Percentiles rank a stretch among this genome's conserved stretches.
Evolutionary conservation across 2,888 invertebrate species (phyloP).

Genomic region (Phrixothrix hirtus): DNA sequence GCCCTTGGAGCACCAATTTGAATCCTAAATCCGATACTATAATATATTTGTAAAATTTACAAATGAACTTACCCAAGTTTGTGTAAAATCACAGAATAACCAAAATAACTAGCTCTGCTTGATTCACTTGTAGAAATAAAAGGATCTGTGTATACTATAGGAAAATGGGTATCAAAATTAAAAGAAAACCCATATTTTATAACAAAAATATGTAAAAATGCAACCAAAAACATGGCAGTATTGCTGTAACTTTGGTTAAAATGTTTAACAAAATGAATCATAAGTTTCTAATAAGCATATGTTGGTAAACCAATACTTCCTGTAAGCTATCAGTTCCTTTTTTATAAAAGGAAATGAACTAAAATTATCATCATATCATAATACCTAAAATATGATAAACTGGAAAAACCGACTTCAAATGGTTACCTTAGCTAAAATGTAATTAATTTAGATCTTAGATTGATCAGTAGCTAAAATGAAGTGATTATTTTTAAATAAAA

Average conservation of each 20-base stretch:
- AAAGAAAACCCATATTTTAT: constrained; percentile 28
- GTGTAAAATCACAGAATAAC: constrained; percentile 49
- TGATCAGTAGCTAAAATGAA: too few relatives aligned
- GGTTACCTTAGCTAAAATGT: neutral
- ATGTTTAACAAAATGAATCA: constrained; percentile 9
- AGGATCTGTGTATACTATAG: constrained; percentile 44
- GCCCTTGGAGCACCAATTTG: constrained; percentile 51
- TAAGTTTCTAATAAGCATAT: constrained; percentile 1
- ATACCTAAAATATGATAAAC: constrained; percentile 1
- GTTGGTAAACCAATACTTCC: constrained; percentile 26
- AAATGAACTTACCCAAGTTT: constrained; percentile 40
- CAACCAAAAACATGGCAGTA: constrained; percentile 4
- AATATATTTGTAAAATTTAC: neutral
- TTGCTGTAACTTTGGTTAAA: neutral
- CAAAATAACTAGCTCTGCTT: constrained; percentile 47
- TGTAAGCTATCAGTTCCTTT: constrained; percentile 21
- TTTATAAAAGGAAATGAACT: constrained; percentile 21
- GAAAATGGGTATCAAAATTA: constrained; percentile 46
- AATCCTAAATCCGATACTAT: constrained; percentile 37
- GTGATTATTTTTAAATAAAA: too few relatives aligned
- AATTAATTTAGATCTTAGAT: too few relatives aligned
- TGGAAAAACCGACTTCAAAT: neutral
- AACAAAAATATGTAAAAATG: constrained; percentile 6
- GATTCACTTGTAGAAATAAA: neutral
- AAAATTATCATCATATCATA: constrained; percentile 12